phyloP scores from a whole-genome alignment of 2,113 vertebrate species.

The Brienomyrus brachyistius region DNA sequence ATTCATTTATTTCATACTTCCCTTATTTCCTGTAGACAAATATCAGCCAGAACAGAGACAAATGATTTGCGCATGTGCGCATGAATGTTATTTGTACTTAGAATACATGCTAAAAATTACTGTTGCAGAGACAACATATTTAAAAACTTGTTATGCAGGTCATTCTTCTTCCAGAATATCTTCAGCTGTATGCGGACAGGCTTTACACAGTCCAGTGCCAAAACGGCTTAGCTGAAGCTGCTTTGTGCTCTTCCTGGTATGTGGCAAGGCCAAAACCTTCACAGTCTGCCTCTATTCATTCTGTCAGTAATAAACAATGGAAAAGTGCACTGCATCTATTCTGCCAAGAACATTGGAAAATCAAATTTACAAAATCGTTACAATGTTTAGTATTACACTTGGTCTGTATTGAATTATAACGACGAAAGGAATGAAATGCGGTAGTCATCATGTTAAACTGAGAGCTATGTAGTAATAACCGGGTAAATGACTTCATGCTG shows the following conservation, averaged over 20 bases:
- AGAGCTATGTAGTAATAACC: background rate
- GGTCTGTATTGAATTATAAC: background rate
- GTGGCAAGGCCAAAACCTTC: background rate
- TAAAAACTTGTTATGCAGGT: background rate
- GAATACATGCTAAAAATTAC: background rate
- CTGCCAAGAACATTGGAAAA: background rate
- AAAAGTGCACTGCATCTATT: background rate
- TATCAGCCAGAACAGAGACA: background rate
- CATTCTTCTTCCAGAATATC: background rate
- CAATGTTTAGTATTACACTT: background rate
- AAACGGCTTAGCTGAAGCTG: background rate
- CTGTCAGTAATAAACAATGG: background rate
- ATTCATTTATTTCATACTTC: background rate
- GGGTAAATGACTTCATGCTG: background rate
- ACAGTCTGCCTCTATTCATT: background rate
- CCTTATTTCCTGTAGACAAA: background rate
- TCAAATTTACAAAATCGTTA: background rate
- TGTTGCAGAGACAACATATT: background rate
- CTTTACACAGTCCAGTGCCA: background rate
- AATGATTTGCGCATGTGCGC: background rate
- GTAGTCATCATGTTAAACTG: background rate
- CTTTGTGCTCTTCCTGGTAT: background rate
- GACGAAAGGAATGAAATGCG: background rate
- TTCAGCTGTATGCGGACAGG: background rate
- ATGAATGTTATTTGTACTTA: background rate